Evolutionary conservation across 2,113 vertebrate species (phyloP), one percentile per base, ranked within the genome.

Genomic region (Ardeotis arabs): DNA sequence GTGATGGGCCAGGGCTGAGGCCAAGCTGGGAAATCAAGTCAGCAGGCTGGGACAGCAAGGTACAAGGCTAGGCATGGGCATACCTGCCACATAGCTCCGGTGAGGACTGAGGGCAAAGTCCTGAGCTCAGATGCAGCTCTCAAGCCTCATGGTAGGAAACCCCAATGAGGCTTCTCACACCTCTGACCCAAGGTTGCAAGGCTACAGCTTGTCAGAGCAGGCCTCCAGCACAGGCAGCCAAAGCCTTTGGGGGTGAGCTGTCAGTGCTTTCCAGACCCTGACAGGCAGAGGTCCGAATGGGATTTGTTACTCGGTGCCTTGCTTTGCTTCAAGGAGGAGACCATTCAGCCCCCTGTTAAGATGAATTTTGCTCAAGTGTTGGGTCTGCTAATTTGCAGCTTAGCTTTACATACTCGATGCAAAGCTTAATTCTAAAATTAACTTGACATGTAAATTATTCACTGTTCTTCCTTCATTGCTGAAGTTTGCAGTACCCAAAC

Each of bases 31-130:
- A 90, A 63, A 67, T n/a, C 5, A 35, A 72, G 18, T 28, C 23
- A 56, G 18, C 18, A 47, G 39, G 18, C 4, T 69, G 55, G 16
- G 70, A 73, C 47, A 85, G 29, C 25, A n/a, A 83, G 31, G 15
- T 31, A 21, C n/a, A 27, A 86, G 14, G 41, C 9, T 50, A 31
- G 19, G 17, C 7, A 6, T 14, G 29, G 23, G 22, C 0, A 0
- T 47, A n/a, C 49, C n/a, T 59, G 27, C 31, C 14, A 10, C 25
- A 8, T 28, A 47, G 58, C n/a, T 39, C 28, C 29, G 20, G 33
- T 52, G 49, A 63, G 49, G 23, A 68, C 18, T 0, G 4, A 63
- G 25, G 25, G 41, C n/a, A 83, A 73, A 87, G 50, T 13, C n/a
- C 33, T 33, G 53, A 73, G 28, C 28, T 85, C 77, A 14, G 66